phyloP scores from a whole-genome alignment of 1,140 invertebrate species.

The Mercenaria mercenaria region DNA sequence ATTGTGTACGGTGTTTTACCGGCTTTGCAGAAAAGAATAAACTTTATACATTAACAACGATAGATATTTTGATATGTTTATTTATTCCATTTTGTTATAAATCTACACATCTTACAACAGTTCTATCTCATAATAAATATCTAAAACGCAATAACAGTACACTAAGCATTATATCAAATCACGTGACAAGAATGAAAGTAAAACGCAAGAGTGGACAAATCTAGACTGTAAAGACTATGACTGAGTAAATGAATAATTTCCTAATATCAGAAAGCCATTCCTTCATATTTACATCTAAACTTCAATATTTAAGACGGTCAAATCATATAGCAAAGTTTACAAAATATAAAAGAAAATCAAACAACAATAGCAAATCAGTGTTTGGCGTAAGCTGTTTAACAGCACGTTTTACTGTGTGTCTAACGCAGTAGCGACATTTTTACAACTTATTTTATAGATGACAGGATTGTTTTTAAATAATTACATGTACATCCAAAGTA shows the following conservation, averaged over 20 bases:
- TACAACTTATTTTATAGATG: too few relatives aligned
- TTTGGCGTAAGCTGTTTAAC: background rate
- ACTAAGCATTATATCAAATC: background rate
- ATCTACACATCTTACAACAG: conserved; percentile 40
- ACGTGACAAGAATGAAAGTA: background rate
- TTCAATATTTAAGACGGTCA: background rate
- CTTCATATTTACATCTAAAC: background rate
- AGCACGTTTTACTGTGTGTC: background rate
- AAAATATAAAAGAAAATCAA: too few relatives aligned
- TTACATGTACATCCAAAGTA: too few relatives aligned
- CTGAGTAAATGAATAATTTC: background rate
- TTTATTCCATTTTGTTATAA: conserved; percentile 29
- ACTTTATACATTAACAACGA: too few relatives aligned
- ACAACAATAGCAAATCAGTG: background rate
- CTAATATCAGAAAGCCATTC: too few relatives aligned
- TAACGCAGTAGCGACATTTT: too few relatives aligned
- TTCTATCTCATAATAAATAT: conserved; percentile 45
- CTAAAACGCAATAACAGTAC: conserved; percentile 42
- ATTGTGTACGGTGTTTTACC: too few relatives aligned
- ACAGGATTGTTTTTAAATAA: too few relatives aligned
- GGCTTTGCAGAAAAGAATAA: too few relatives aligned
- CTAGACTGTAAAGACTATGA: background rate
- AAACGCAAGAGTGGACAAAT: background rate
- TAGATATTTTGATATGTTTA: conserved; percentile 27
- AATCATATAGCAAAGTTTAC: background rate